Conservation (phyloP, 30 jellyfish, hydroid and myxozoan species). For the Aurelia sp. region DNA sequence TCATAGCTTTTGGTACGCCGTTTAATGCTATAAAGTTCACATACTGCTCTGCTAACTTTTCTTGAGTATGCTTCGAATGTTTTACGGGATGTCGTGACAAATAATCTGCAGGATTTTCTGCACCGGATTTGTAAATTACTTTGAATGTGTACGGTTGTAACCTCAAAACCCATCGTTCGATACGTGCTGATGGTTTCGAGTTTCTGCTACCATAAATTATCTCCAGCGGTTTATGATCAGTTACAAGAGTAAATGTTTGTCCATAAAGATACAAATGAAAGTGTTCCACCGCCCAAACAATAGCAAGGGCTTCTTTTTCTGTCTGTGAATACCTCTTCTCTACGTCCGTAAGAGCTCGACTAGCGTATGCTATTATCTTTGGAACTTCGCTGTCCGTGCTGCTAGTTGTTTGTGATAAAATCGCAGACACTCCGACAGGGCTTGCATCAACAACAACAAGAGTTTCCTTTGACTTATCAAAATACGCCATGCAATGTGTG, state of each 20-base stretch:
- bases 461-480: too few relatives aligned
- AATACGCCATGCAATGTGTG: too few relatives aligned
- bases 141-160: not conserved
- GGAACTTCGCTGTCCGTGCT: too few relatives aligned
- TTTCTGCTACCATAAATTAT: not conserved
- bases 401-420: too few relatives aligned
- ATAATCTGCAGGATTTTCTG: not conserved
- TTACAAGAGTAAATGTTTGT: not conserved
- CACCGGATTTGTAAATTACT: not conserved
- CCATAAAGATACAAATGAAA: not conserved
- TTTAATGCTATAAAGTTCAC: not conserved
- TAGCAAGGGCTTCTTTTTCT: too few relatives aligned
- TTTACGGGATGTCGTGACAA: not conserved
- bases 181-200: not conserved
- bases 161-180: not conserved
- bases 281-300: too few relatives aligned
- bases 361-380: too few relatives aligned
- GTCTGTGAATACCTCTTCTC: too few relatives aligned
- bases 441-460: too few relatives aligned
- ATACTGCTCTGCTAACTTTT: not conserved
- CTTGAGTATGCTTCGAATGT: too few relatives aligned
- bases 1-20: conserved; percentile 17
- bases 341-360: too few relatives aligned
- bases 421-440: too few relatives aligned
- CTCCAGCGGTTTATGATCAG: not conserved